Conservation (phyloP, 2,888 invertebrate species). For the Idaea dimidiata region DNA sequence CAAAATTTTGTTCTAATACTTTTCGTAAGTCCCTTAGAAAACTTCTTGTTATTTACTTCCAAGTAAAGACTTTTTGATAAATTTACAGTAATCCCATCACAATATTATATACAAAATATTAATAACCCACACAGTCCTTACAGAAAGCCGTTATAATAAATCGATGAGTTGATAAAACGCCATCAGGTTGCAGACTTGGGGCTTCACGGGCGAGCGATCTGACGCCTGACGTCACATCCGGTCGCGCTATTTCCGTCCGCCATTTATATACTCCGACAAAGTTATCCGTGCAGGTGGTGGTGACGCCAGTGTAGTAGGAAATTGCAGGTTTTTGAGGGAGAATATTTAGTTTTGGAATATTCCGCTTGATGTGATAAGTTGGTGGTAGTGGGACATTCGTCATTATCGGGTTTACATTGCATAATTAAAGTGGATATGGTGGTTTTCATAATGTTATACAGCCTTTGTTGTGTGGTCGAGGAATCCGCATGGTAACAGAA, state of each 20-base stretch:
- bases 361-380: too few species aligned
- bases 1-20: too few species aligned
- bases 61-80: not conserved
- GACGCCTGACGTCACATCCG: conserved; percentile 59
- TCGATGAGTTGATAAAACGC: conserved; percentile 45
- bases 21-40: too few species aligned
- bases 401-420: not conserved
- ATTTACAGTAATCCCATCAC: not conserved
- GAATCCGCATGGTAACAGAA: too few species aligned
- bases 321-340: too few species aligned
- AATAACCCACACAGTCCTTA: conserved; percentile 12
- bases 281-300: too few species aligned
- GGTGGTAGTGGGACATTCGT: not conserved
- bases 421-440: not conserved
- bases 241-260: conserved; percentile 26
- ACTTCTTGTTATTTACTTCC: too few species aligned
- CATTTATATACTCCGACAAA: conserved; percentile 11
- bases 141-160: conserved; percentile 41
- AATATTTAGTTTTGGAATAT: too few species aligned
- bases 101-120: conserved; percentile 14
- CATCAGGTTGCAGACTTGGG: conserved; percentile 35
- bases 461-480: too few species aligned
- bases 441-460: not conserved
- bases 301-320: too few species aligned
- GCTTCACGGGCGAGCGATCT: conserved; percentile 52